Percentiles rank a stretch among this genome's conserved stretches.
phyloP scores from a whole-genome alignment of 2,797 vertebrate genomes.

The Chaetodon trifasciatus region DNA sequence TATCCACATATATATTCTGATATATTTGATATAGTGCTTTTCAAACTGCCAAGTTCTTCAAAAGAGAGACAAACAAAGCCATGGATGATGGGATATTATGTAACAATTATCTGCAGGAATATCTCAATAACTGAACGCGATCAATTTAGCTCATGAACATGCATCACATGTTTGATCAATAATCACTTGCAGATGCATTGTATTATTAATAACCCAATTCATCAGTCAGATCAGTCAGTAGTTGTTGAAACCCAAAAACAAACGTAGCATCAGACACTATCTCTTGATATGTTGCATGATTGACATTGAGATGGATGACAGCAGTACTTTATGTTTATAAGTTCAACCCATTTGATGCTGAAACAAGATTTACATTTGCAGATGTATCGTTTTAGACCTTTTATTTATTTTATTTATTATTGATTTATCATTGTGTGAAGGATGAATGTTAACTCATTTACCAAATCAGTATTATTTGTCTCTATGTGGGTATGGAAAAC shows the following conservation, averaged over 20 bases:
- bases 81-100: too few relatives aligned
- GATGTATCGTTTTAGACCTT: slow-evolving; percentile 19
- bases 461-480: slow-evolving; percentile 1
- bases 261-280: slow-evolving; percentile 34
- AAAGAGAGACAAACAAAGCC: not conserved
- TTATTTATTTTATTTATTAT: slow-evolving; percentile 72
- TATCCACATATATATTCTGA: too few relatives aligned
- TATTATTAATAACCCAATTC: not conserved
- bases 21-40: not conserved
- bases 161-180: not conserved
- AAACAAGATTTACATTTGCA: slow-evolving; percentile 17
- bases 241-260: not conserved
- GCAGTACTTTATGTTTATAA: slow-evolving; percentile 1
- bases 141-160: not conserved
- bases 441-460: slow-evolving; percentile 8
- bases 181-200: not conserved
- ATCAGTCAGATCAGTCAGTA: slow-evolving; percentile 17
- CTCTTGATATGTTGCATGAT: not conserved
- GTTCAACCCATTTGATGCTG: slow-evolving; percentile 9
- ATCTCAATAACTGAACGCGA: not conserved
- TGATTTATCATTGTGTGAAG: slow-evolving; percentile 50
- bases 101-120: not conserved
- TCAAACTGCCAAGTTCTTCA: not conserved
- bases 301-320: not conserved
- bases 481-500: not conserved